Conservation (phyloP, 2,797 vertebrate species). For the Galaxias olidus region DNA sequence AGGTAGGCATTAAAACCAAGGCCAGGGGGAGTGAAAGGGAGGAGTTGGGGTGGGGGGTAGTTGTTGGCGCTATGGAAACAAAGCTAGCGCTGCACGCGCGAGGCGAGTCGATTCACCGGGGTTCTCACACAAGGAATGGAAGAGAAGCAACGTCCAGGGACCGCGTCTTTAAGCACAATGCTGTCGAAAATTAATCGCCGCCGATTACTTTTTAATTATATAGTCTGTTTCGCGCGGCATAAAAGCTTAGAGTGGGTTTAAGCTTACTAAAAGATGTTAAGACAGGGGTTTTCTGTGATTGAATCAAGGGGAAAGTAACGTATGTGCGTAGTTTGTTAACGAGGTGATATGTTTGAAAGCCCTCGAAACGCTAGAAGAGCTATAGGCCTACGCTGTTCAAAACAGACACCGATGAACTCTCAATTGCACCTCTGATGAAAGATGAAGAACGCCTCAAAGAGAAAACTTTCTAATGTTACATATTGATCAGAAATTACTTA, state of each 20-base stretch:
- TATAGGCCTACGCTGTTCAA: conserved; percentile 34
- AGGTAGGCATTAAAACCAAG: conserved; percentile 59
- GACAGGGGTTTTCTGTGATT: conserved; percentile 50
- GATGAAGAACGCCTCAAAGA: conserved; percentile 36
- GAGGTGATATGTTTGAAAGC: conserved; percentile 42
- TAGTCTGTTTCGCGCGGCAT: conserved; percentile 54
- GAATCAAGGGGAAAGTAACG: conserved; percentile 21
- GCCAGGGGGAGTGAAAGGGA: conserved; percentile 46
- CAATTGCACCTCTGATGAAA: conserved; percentile 40
- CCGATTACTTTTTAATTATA: conserved; percentile 71
- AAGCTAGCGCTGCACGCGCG: neutral
- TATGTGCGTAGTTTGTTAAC: conserved; percentile 56
- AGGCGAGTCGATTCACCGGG: conserved; percentile 53
- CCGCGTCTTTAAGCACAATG: conserved; percentile 38
- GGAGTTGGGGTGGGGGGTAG: conserved; percentile 27
- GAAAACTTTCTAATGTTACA: conserved; percentile 58
- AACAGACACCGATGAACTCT: conserved; percentile 37
- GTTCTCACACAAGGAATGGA: conserved; percentile 59
- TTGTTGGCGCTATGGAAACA: neutral
- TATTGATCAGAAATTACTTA: conserved; percentile 67
- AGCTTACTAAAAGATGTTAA: conserved; percentile 66
- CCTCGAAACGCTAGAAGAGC: conserved; percentile 12
- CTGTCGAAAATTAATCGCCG: conserved; percentile 68
- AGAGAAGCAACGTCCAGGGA: conserved; percentile 6
- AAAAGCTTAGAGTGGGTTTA: conserved; percentile 69